Conservation (phyloP, 2,113 vertebrate genomes). For the Sus scrofa region DNA sequence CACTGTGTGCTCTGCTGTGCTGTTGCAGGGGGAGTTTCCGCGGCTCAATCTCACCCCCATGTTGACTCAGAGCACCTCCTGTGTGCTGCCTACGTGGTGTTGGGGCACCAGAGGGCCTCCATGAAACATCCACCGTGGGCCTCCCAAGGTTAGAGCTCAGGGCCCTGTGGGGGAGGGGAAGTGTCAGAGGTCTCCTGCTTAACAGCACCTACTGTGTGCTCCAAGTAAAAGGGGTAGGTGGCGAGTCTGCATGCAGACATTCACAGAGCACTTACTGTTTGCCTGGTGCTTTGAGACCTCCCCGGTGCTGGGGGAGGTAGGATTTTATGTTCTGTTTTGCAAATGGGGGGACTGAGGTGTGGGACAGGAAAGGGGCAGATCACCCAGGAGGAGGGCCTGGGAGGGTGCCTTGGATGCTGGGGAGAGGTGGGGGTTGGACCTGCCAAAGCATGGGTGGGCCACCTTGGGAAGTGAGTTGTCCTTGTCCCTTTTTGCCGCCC, state of each 20-base stretch:
- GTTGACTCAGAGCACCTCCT: not conserved
- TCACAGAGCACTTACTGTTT: not conserved
- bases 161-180: rapidly evolving
- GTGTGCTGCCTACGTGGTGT: not conserved
- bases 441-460: not conserved
- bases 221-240: not conserved
- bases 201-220: not conserved
- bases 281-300: not conserved
- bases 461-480: not conserved
- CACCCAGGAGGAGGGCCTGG: too few species aligned
- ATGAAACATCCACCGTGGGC: not conserved
- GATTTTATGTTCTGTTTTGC: not conserved
- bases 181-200: rapidly evolving
- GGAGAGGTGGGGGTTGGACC: not conserved
- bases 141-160: rapidly evolving
- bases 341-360: not conserved
- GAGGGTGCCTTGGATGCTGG: not conserved
- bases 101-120: not conserved
- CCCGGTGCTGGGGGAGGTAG: not conserved
- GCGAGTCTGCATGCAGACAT: not conserved
- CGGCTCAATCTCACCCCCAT: rapidly evolving
- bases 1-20: not conserved
- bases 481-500: not conserved
- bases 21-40: not conserved
- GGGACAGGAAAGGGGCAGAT: not conserved